Base-by-base conservation (phyloP, 1,140 invertebrate species). In the Calliphora vicina region DNA sequence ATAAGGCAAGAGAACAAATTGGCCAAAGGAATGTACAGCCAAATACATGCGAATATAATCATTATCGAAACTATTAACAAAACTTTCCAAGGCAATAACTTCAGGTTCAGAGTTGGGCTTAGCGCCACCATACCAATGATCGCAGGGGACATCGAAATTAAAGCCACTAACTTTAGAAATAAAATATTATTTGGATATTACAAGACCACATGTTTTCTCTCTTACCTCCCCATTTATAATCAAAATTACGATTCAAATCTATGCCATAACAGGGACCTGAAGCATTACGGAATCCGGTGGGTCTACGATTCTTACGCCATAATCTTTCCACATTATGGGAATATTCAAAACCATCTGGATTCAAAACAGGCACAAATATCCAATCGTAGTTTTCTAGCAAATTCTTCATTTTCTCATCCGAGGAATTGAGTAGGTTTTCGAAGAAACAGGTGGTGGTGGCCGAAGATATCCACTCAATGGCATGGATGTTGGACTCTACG, bases 31-130 rank as follows among this genome's bases (percentile, higher is more conserved):
- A 85, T 93, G 92, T 74, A 94, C 91, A 1, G 92, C 92, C 82
- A 94, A 85, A 85, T 93, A 94, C 50, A 93, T 83, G 0, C 92
- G 90, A 5, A 92, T 91, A 25, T 78, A 78, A 25, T 20, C 74
- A 15, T 88, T 84, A 0, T 87, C 87, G 29, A 94, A 91, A 1
- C 91, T 86, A 57, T 91, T 87, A 10, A 95, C 89, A 74, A 92
- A 94, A 13, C 93, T 87, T 17, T 93, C 91, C 1, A 96, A 87
- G 1, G 93, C 91, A 29, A 89, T 87, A 1, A 94, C 94, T 90
- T 97, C 96, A 0, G 92, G 90, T 90, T 97, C 96, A 0, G 96
- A 96, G 85, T 97, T 96, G 0, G 95, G 91, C 61, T 91, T 87
- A 0, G 91, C 88, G 0, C 96, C 96, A 26, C 93, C 94, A 86